phyloP scores from a whole-genome alignment of 2,113 vertebrate species.

The Myotis davidii region DNA sequence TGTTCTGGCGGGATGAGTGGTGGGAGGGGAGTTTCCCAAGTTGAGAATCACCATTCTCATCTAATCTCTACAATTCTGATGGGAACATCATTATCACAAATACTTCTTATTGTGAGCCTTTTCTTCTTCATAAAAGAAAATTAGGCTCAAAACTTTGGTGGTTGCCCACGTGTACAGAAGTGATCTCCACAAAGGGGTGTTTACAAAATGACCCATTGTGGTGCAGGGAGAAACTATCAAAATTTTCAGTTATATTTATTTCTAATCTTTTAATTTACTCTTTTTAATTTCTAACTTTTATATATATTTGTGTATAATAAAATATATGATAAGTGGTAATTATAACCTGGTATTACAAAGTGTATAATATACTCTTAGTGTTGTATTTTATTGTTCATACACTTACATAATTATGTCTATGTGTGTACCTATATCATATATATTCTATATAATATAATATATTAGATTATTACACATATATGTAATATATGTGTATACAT shows the following conservation, averaged over 20 bases:
- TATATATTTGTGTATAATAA: neutral
- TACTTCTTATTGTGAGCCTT: neutral
- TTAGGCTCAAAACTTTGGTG: neutral
- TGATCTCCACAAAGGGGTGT: neutral
- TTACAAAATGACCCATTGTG: neutral
- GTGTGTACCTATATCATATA: neutral
- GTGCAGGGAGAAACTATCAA: neutral
- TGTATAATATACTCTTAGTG: neutral
- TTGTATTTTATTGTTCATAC: neutral
- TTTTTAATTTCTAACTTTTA: constrained; percentile 14
- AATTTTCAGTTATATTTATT: neutral
- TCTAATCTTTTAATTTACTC: neutral
- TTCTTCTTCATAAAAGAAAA: neutral
- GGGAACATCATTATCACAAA: neutral
- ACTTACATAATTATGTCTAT: neutral
- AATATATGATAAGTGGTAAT: neutral
- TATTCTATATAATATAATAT: neutral
- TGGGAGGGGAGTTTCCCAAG: neutral
- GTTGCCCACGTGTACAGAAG: neutral
- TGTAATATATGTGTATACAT: rapidly evolving
- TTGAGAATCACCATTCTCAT: neutral
- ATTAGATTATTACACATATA: neutral
- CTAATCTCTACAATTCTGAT: neutral
- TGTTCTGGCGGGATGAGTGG: neutral
- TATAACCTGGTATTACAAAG: constrained; percentile 24